Percentiles rank a stretch among this genome's conserved stretches.
Conservation (phyloP, 2,113 vertebrate species). For the Garra rufa region DNA sequence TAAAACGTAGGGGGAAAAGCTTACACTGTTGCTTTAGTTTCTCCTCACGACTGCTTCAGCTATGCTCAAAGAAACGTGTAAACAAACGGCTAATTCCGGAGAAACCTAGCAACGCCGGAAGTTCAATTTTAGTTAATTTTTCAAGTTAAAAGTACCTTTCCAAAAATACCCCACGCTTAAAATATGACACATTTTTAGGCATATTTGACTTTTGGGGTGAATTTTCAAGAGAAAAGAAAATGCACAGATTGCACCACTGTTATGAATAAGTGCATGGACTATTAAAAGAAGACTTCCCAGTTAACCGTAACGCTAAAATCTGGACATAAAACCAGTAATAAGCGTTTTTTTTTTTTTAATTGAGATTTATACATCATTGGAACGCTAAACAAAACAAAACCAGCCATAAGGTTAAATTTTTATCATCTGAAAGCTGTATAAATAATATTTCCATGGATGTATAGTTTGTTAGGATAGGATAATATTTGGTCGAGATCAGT, state of each 20-base stretch:
- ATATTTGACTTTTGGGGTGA: not conserved
- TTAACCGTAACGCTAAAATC: not conserved
- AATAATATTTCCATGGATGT: too few relatives aligned
- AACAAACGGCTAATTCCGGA: slow-evolving; percentile 43
- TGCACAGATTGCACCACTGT: not conserved
- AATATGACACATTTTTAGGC: not conserved
- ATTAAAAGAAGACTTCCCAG: too few relatives aligned
- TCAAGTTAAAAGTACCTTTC: slow-evolving; percentile 42
- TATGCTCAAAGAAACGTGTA: slow-evolving; percentile 16
- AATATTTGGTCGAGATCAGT: too few relatives aligned
- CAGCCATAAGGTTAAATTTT: too few relatives aligned
- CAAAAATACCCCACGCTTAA: not conserved
- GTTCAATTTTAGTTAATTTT: not conserved
- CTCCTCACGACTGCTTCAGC: not conserved
- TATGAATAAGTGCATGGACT: too few relatives aligned
- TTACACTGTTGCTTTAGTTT: slow-evolving; percentile 3
- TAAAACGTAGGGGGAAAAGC: not conserved
- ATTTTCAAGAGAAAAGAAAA: not conserved
- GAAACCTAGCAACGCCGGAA: slow-evolving; percentile 47
- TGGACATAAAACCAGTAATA: too few relatives aligned
- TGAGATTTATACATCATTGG: too few relatives aligned
- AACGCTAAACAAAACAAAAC: too few relatives aligned
- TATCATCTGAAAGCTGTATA: too few relatives aligned
- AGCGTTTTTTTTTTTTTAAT: too few relatives aligned
- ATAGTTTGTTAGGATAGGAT: too few relatives aligned